Conservation (phyloP, 1,140 invertebrate species). For the Ditylenchus dipsaci region DNA sequence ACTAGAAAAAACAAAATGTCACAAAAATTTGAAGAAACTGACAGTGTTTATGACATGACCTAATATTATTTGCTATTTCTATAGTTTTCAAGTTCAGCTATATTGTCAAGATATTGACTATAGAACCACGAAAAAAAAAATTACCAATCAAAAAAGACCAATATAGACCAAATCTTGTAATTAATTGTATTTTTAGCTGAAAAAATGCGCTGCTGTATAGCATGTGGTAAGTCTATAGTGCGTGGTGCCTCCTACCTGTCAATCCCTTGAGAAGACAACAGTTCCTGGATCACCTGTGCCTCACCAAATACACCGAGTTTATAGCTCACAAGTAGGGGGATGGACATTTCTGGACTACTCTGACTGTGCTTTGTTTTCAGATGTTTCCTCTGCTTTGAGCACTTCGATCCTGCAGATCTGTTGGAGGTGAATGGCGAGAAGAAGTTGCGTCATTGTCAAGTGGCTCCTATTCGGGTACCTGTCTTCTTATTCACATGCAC, state of each 20-base stretch:
- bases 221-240: background rate
- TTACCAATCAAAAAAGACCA: no score
- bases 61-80: no score
- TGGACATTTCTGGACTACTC: no score
- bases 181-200: no score
- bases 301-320: background rate
- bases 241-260: background rate
- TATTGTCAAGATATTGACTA: no score
- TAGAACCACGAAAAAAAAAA: no score
- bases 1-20: no score
- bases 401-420: background rate
- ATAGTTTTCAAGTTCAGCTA: no score
- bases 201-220: background rate
- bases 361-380: background rate
- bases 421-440: background rate
- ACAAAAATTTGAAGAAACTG: no score
- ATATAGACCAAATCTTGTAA: no score
- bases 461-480: background rate
- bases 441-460: background rate
- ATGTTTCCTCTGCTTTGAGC: background rate
- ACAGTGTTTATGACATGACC: no score
- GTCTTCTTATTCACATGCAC: no score
- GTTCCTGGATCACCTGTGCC: background rate
- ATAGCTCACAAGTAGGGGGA: slow-evolving; percentile 1
- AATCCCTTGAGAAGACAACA: background rate